phyloP scores from a whole-genome alignment of 2,888 invertebrate genomes.

The Lithophane socia region DNA sequence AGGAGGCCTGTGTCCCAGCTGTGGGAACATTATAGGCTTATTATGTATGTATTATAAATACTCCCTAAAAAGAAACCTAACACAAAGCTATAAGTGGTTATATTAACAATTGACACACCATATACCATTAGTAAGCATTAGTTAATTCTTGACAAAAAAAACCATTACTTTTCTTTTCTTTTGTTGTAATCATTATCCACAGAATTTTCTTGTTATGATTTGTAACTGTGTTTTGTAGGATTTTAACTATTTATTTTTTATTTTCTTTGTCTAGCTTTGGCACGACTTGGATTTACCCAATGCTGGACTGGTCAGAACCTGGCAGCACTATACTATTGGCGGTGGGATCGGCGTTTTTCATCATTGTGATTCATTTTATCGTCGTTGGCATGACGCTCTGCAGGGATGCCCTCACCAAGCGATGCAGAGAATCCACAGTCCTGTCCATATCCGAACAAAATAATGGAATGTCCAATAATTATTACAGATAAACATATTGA shows the following conservation, averaged over 20 bases:
- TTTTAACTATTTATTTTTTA: neutral
- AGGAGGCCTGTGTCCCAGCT: no score
- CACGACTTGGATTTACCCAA: conserved; percentile 92
- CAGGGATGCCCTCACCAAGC: conserved; percentile 80
- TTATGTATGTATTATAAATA: no score
- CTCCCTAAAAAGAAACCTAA: neutral
- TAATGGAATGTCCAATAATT: conserved; percentile 34
- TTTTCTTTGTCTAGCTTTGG: conserved; percentile 88
- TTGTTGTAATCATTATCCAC: neutral
- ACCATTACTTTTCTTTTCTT: neutral
- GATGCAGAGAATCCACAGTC: conserved; percentile 67
- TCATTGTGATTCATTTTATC: conserved; percentile 91
- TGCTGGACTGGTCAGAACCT: conserved; percentile 94
- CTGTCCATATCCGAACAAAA: conserved; percentile 70
- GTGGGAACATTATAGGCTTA: no score
- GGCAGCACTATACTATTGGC: conserved; percentile 90
- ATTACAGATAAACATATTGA: conserved; percentile 30
- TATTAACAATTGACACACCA: neutral
- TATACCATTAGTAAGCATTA: neutral
- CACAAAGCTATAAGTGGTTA: neutral
- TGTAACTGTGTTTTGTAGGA: neutral
- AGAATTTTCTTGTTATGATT: neutral
- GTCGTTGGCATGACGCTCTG: conserved; percentile 89
- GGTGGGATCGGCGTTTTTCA: conserved; percentile 90
- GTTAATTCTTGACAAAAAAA: neutral